Evolutionary conservation across 1,140 invertebrate species (phyloP), one percentile per base, ranked within the genome.

Genomic region (Euura lappo): DNA sequence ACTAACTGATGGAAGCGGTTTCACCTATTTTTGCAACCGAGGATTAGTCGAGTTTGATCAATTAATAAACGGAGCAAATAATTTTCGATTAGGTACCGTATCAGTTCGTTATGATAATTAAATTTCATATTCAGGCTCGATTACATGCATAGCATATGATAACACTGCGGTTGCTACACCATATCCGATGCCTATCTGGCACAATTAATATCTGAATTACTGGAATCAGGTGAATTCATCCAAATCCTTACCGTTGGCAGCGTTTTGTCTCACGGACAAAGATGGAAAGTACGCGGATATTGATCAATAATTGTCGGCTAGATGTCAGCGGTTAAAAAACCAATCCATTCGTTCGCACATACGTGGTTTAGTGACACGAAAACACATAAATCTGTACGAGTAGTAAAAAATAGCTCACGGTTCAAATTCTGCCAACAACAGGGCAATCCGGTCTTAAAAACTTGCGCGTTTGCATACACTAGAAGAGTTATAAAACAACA

Each of bases 381-480:
- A 79, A 77, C 69, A 79, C 77, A 75, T 79, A 80, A 80, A 80
- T 80, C 76, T 76, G 71, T 28, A 73, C 66, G 6, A 5, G 28
- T 44, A 46, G 67, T 44, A n/a, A 70, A 45, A 28, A 73, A 70
- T 70, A 45, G 60, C 70, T 70, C 51, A 73, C 68, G 72, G 28
- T 70, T n/a, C 46, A 60, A 74, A 71, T n/a, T 70, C 44, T 44
- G 51, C 51, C 51, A 60, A 60, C 51, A 60, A n/a, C 51, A 28
- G 51, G 10, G 51, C 51, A 60, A 60, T 60, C 75, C 70, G 74
- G 77, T 77, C 76, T 71, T 77, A 81, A 80, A 78, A 80, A 80
- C 75, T 79, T 76, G 73, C 76, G 77, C 75, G 28, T 28, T 80
- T 81, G 81, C 75, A 75, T 74, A 77, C 70, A 76, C 72, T 72